Base-by-base conservation (phyloP, 1,140 invertebrate genomes). In the Akabosia matsudoensis region DNA sequence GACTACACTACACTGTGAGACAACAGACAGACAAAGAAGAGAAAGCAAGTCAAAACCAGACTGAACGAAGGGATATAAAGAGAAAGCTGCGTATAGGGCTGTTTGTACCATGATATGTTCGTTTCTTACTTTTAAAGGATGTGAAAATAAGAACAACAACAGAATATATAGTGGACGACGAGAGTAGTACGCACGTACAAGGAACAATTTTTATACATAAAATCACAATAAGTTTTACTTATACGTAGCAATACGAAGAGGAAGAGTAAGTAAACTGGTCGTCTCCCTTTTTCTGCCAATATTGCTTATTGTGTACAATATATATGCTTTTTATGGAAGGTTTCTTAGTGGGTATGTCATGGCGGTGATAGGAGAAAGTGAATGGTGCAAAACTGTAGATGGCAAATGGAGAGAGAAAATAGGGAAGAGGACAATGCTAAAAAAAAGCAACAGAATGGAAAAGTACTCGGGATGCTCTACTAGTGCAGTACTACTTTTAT, bases 181-280 rank as follows among this genome's bases (percentile, higher is more conserved):
- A n/a, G n/a, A n/a, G n/a, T n/a, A n/a, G n/a, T n/a, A n/a, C n/a
- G n/a, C n/a, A n/a, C n/a, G n/a, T n/a, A n/a, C n/a, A n/a, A n/a
- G n/a, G n/a, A n/a, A n/a, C n/a, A n/a, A n/a, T 18, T 45, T 10
- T 45, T 61, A 24, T 61, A 61, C 24, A 24, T 61, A 61, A 61
- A 61, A 61, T 61, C 54, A 61, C 54, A 61, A 61, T 61, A 61
- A 61, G 37, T 45, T 45, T 45, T 45, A 45, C 54, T 61, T 61
- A 16, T 22, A 13, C 24, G 7, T 16, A 61, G 18, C 37, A 18
- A 45, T 7, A 45, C 7, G 37, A 45, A 45, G 37, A 18, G 18
- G 37, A 45, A 45, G 18, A 45, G 37, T 45, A 45, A 45, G 37
- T 45, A 45, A 45, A 45, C 7, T 45, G 24, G 54, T n/a, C 4